Evolutionary conservation across 2,797 vertebrate genomes (phyloP).

Genomic region (Sebastiscus albofasciatus): DNA sequence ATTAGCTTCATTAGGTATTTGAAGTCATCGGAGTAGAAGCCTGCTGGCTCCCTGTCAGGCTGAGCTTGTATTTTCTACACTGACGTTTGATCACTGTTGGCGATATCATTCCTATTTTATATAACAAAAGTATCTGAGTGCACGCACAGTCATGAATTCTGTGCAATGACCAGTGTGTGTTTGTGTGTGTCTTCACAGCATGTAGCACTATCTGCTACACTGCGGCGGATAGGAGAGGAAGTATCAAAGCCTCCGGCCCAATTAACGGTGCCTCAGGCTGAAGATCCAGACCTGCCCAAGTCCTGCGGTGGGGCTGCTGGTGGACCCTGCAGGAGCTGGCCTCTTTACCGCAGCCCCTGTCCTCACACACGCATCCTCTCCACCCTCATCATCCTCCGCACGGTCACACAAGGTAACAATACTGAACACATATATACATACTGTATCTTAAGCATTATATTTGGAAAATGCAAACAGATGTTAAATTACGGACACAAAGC

Average conservation of each 20-base stretch:
- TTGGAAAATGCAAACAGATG: background rate
- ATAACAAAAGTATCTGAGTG: constrained; percentile 27
- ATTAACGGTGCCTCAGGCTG: constrained; percentile 31
- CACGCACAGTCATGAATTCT: background rate
- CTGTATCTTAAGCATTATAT: background rate
- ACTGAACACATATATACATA: background rate
- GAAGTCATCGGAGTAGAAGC: constrained; percentile 10
- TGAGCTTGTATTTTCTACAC: constrained; percentile 27
- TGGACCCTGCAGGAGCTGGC: constrained; percentile 67
- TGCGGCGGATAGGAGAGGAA: constrained; percentile 88
- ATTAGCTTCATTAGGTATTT: constrained; percentile 48
- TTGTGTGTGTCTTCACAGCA: constrained; percentile 68
- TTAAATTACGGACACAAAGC: background rate
- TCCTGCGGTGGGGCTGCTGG: constrained; percentile 23
- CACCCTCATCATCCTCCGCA: constrained; percentile 88
- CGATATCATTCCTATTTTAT: constrained; percentile 34
- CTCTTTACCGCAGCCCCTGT: constrained; percentile 85
- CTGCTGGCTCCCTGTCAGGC: constrained; percentile 30
- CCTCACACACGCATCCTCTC: constrained; percentile 86
- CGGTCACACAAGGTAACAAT: constrained; percentile 88
- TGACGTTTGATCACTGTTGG: constrained; percentile 27
- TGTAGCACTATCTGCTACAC: constrained; percentile 82
- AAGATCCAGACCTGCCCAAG: constrained; percentile 61
- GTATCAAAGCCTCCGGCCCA: constrained; percentile 78
- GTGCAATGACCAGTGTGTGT: background rate